These are phyloP conservation scores for Caenorhabditis sulstoni DNA, from an alignment of 2,888 invertebrate species.

Conservation along the genomic window DNA sequence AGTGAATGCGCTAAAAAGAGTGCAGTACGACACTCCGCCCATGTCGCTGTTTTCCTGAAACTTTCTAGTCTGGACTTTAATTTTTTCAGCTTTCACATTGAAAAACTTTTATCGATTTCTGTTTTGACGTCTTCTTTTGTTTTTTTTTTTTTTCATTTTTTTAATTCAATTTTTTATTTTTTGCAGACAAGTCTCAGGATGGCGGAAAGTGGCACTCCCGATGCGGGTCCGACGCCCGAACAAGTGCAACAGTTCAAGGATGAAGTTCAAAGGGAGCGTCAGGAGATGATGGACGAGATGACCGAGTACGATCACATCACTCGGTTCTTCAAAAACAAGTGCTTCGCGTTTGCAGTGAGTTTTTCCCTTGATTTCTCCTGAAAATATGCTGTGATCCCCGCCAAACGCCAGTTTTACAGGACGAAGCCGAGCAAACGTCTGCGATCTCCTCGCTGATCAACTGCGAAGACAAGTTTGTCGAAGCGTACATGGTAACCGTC, in stretches of 20 bases:
- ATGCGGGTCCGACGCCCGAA: neutral
- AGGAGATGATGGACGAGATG: slow-evolving; percentile 38
- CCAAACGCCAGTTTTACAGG: slow-evolving; percentile 22
- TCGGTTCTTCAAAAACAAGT: slow-evolving; percentile 43
- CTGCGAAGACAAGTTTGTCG: slow-evolving; percentile 52
- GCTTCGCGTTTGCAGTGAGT: slow-evolving; percentile 38
- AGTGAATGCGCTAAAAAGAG: neutral
- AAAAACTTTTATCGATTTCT: no score
- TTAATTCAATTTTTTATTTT: neutral
- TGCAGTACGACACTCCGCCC: neutral
- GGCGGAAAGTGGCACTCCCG: slow-evolving; percentile 2
- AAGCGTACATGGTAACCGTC: slow-evolving; percentile 44
- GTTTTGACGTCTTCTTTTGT: no score
- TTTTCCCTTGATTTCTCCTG: no score
- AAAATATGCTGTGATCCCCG: no score
- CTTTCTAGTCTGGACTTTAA: no score
- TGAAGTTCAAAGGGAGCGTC: slow-evolving; percentile 27
- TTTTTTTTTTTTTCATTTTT: neutral
- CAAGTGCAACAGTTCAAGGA: slow-evolving; percentile 20
- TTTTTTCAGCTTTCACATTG: no score
- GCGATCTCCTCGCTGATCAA: slow-evolving; percentile 38
- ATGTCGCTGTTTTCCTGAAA: neutral
- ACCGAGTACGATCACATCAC: slow-evolving; percentile 39
- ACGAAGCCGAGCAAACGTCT: slow-evolving; percentile 36
- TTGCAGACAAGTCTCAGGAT: slow-evolving; percentile 1